Base-by-base conservation (phyloP, 2,113 vertebrate genomes). In the Rostratula benghalensis region DNA sequence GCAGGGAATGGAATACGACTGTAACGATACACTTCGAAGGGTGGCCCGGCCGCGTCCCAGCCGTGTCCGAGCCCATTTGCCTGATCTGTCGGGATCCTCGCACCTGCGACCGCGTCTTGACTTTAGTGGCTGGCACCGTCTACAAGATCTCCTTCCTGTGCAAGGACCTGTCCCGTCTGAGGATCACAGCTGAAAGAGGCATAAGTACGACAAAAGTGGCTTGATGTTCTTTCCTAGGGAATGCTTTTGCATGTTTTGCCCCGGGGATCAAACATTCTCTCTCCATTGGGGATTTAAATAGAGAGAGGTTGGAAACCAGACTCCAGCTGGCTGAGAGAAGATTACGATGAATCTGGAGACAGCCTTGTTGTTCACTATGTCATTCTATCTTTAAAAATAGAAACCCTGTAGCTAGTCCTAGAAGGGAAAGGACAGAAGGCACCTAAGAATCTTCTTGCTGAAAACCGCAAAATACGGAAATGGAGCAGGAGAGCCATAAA, bases 141-240 rank as follows among this genome's bases (percentile, higher is more conserved):
- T 96, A 98, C 93, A 95, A 22, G 25, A 94, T 99, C 57, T 98
- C 98, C 57, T 99, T 99, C 94, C 98, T 99, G 5, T 99, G 99
- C 91, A 98, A 98, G 53, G 95, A 98, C 30, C 93, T 98, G 45
- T 98, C 98, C 4, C 98, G 96, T 8, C 78, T 99, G 43, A 97
- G 96, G 64, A 89, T 99, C 82, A 98, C 97, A 1, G 98, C 97
- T 7, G 98, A 98, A 77, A 95, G 98, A 95, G 95, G 92, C 82
- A 97, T 99, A 97, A 98, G 99, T 99, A 98, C 10, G 94, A 53
- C 30, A 27, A 8, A 64, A 87, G 60, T 17, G 28, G 17, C n/a
- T 83, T 51, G 2, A 48, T 2, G 1, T 33, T 80, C 20, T 60
- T 93, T 57, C 63, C 16, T 80, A n/a, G 41, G n/a, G 63, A 77